Evolutionary conservation across 1,140 invertebrate species (phyloP), one percentile per base, ranked within the genome.

Genomic region (Himalopsyche phryganea): DNA sequence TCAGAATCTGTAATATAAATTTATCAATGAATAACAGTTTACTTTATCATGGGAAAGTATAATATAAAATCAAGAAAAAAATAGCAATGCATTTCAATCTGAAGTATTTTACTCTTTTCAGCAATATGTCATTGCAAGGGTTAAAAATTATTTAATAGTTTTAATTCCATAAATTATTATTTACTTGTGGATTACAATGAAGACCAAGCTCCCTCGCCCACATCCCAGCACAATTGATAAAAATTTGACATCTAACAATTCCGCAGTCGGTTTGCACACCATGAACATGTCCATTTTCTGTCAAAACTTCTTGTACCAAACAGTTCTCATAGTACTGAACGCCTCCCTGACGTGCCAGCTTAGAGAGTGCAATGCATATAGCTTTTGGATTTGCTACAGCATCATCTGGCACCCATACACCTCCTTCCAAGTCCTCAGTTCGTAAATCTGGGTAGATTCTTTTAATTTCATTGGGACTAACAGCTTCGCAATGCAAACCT

Each of bases 211-310:
- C 80, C 59, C 86, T 71, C 18, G 85, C 79, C 86, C 86, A 88
- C 85, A 88, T 85, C 64, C 87, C 88, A 58, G 85, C 81, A 72
- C 85, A 85, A 69, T 89, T 88, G 6, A 89, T 78, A 69, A 90
- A 87, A 70, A 84, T 85, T 74, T 89, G 83, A 72, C 86, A 89
- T 14, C 77, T 63, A 40, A 89, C 79, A 32, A 67, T 72, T 47
- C 87, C 87, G 60, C 70, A 65, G 50, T 75, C 75, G 3, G 87
- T 89, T 51, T 80, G 74, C 1, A 88, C 82, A 48, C 71, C 78
- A 46, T 79, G 72, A 1, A 89, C 83, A 52, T 70, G 69, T 14
- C 73, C 70, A 66, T 86, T 81, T 65, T 83, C 73, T 9, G 84
- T 85, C 1, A 77, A 59, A 20, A 90, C 80, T 67, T 79, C 69